Base-by-base conservation (phyloP, 2,113 vertebrate genomes). In the Syrmaticus mikado region DNA sequence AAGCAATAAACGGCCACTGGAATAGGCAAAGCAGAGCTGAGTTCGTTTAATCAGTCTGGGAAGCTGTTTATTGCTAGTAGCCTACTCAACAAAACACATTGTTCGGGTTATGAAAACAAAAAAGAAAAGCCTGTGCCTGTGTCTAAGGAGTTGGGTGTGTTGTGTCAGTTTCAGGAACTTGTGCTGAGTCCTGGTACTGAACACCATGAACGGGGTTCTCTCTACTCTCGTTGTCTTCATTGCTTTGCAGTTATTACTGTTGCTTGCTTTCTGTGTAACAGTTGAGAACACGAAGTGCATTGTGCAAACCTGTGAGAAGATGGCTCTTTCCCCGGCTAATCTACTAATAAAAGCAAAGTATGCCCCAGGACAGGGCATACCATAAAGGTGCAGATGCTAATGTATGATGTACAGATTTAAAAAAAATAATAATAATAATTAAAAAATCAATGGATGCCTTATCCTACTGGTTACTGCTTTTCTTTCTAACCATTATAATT, bases 1-100 rank as follows among this genome's bases (percentile, higher is more conserved):
- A 97, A 97, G 93, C 90, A 94, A 94, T 97, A 97, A 96, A 97
- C 4, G 12, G 92, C 79, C 97, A 91, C 91, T 94, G 70, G 89
- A 95, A 88, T 90, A 97, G 70, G 95, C 86, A 94, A 89, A 97
- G 85, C 90, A 94, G 93, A 95, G 82, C 25, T 82, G 94, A 95
- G 92, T 92, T 91, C 90, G 92, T 95, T 97, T 96, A 92, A 95
- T 97, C 90, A 93, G 32, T 93, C 57, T 91, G 71, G 82, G 85
- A 90, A 95, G 82, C 78, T 55, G 3, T 90, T 93, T 70, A 60
- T 67, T 38, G 58, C 68, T 61, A 41, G 36, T 90, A 24, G 18
- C 6, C 62, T 85, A 8, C 11, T 43, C 13, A 46, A 36, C 48
- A 85, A 62, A 79, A 91, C 57, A 40, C 9, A 6, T 36, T 1